Base-by-base conservation (phyloP, 2,888 invertebrate genomes). In the Doris montereyensis region DNA sequence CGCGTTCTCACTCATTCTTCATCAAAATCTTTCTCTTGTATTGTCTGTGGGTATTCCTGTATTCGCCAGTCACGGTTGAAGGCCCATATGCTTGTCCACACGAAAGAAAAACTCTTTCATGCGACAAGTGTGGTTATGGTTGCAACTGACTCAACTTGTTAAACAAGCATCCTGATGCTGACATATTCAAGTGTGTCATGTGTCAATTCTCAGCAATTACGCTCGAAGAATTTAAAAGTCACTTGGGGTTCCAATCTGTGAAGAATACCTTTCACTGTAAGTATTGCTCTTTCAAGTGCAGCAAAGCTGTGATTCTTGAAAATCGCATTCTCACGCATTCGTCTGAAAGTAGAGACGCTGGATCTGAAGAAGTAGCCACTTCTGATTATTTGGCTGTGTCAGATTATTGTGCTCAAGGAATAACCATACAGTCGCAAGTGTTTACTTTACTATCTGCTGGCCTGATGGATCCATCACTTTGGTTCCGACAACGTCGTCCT, bases 1-100 rank as follows among this genome's bases (percentile, higher is more conserved):
- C 79, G 76, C 76, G 75, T 79, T 71, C 57, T 79, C 2, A 79
- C 79, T 10, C 79, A 79, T 24, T 79, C 79, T 3, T 62, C 60
- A 21, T 71, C 79, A n/a, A 79, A 79, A 34, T 76, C 79, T 1
- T 62, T 79, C 1, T 74, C 68, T 52, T 79, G 79, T n/a, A 68
- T 76, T 0, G 75, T 75, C 58, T 79, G 79, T 24, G 58, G 75
- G 32, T 79, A 79, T 34, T 79, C 79, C 21, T 79, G 79, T 65
- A 79, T 79, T 62, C 76, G 79, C 17, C 76, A 76, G 52, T 79
- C 79, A 1, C 67, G 79, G 10, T 57, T 79, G 2, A 79, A 79
- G 41, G 79, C 79, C 2, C 79, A 79, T 26, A 79, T 79, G 79
- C 58, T 76, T 8, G 62, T 79, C 24, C 79, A 79, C 57, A 58